Percentiles rank a stretch among this genome's conserved stretches.
Evolutionary conservation across 2,113 vertebrate species (phyloP).

Genomic region (Eurystomus gularis): DNA sequence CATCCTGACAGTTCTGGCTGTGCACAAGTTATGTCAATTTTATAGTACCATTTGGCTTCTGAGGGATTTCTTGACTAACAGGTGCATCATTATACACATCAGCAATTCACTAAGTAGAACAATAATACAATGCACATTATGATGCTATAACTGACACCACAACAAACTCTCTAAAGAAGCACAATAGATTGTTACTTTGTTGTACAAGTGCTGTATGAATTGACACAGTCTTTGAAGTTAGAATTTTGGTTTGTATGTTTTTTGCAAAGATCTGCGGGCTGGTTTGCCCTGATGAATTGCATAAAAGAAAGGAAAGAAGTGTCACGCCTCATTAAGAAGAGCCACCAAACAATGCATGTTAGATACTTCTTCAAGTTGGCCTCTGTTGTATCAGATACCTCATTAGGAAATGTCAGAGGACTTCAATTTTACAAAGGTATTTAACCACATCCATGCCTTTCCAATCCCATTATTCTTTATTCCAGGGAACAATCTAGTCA

Average conservation of each 20-base stretch:
- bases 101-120: conserved; percentile 55
- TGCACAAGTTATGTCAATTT: conserved; percentile 37
- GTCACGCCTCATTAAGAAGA: background rate
- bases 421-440: background rate
- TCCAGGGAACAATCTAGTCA: background rate
- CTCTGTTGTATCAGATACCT: background rate
- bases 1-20: conserved; percentile 33
- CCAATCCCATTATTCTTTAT: background rate
- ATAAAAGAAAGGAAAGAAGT: background rate
- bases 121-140: conserved; percentile 21
- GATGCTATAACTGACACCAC: conserved; percentile 39
- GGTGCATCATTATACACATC: conserved; percentile 63
- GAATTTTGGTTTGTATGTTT: background rate
- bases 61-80: conserved; percentile 71
- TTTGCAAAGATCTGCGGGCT: background rate
- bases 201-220: conserved; percentile 32
- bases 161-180: conserved; percentile 60
- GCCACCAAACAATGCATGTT: background rate
- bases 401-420: background rate
- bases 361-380: background rate
- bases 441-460: background rate
- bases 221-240: background rate
- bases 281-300: background rate
- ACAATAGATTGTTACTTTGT: conserved; percentile 15
- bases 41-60: conserved; percentile 33